Evolutionary conservation across 2,113 vertebrate species (phyloP).

Genomic region (Alces alces): DNA sequence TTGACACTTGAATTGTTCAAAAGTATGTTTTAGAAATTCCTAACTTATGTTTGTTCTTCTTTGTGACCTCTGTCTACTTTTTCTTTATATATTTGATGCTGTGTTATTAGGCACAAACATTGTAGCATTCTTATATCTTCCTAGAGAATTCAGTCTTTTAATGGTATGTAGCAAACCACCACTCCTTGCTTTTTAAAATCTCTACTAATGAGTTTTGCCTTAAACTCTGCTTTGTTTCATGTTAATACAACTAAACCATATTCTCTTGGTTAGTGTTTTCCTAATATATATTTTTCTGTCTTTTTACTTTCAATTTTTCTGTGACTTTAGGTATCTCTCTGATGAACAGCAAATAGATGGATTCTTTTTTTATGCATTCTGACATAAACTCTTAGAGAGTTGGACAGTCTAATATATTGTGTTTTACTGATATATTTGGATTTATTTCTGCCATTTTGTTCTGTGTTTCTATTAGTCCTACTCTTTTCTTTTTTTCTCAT

Average conservation of each 20-base stretch:
- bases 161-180: not conserved
- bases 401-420: not conserved
- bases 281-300: not conserved
- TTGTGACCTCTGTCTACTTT: not conserved
- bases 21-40: not conserved
- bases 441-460: slow-evolving; percentile 2
- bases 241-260: not conserved
- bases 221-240: not conserved
- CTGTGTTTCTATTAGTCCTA: not conserved
- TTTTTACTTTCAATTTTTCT: not conserved
- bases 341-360: not conserved
- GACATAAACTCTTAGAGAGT: not conserved
- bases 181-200: not conserved
- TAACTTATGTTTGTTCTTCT: not conserved
- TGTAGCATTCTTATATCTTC: not conserved
- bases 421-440: not conserved
- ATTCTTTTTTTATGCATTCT: not conserved
- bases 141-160: slow-evolving; percentile 23
- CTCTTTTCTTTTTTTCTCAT: not conserved
- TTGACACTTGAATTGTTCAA: slow-evolving; percentile 27
- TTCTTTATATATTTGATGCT: not conserved
- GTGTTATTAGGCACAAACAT: not conserved
- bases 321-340: not conserved
- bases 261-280: not conserved
- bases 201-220: not conserved